Evolutionary conservation across 2,113 vertebrate species (phyloP), one percentile per base, ranked within the genome.

Genomic region (Lathamus discolor): DNA sequence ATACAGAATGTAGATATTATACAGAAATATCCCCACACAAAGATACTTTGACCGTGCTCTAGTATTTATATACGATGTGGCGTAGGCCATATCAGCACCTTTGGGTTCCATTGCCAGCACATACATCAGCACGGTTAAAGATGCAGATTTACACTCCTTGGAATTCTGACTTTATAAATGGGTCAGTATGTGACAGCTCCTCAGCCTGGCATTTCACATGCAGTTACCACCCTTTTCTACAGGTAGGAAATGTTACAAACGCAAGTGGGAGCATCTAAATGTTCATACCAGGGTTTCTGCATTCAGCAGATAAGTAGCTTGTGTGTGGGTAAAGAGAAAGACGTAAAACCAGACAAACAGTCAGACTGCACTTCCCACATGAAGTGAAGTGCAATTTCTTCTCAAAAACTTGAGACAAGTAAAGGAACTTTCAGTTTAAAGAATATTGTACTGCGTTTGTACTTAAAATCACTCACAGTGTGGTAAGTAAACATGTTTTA

Each of bases 61-160:
- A 4, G 17, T 33, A 28, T 3, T 75, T 79, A 3, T 44, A 9
- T 27, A 8, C 0, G 1, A 1, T 1, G 41, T 61, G 69, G 55
- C 44, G 3, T 39, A 61, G 22, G 46, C 48, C 10, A 12, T 18
- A 3, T 33, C 37, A 33, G 74, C 69, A 48, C 68, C 64, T 12
- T 1, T 11, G 59, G 75, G 41, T 17, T 67, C 68, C 3, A 12
- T 3, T 80, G 68, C 20, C 90, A 90, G 69, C 31, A 33, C 54
- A 7, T 54, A 48, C 52, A 51, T 57, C 89, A 86, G 75, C 68
- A 3, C 20, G 7, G 55, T 9, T 49, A 7, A 9, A 54, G 76
- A 6, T 0, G 0, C 0, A 5, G 55, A 27, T 75, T 80, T 55
- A 43, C 43, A 19, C 33, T 75, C 46, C 64, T n/a, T 27, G 80